Base-by-base conservation (phyloP, 2,113 vertebrate species). In the Paradoxurus hermaphroditus region DNA sequence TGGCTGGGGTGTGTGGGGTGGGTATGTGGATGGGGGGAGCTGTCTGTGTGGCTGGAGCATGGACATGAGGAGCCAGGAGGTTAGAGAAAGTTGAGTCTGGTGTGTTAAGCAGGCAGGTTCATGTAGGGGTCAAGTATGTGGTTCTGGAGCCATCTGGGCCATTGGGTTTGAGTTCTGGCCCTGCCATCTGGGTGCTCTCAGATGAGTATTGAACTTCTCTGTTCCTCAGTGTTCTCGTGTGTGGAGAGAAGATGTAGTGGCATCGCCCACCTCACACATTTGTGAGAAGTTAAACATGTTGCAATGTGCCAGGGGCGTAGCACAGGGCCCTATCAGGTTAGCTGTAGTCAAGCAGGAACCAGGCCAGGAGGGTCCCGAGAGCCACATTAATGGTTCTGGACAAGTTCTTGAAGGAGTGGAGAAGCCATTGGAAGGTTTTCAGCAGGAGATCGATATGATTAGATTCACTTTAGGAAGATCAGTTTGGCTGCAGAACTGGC, bases 231-330 rank as follows among this genome's bases (percentile, higher is more conserved):
- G 21, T 51, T n/a, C 84, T 51, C 67, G 29, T 25, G 15, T 75
- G 10, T 46, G 79, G 67, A 49, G 49, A 25, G 6, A 62, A 77
- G 27, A 18, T 18, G 4, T 10, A 13, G 39, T 4, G 29, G 46
- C 10, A 29, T 53, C 29, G 5, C 14, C 36, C 8, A 44, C 23
- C 1, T 77, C 11, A 7, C 23, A 23, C 11, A 10, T 16, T 14
- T 19, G 15, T 18, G 46, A 67, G 34, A 46, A 29, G 34, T 41
- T 16, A 14, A n/a, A 46, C 3, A 1, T 3, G 25, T 56, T 18
- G 19, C 9, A 2, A 25, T 2, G 0, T 0, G 7, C 44, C 46
- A 56, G 36, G 15, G 19, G 15, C 7, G 8, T 11, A 25, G 6
- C 39, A 12, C 1, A 10, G 21, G 77, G 29, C 78, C 31, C 4